phyloP scores from a whole-genome alignment of 2,888 invertebrate genomes.

The Alsophila aescularia region DNA sequence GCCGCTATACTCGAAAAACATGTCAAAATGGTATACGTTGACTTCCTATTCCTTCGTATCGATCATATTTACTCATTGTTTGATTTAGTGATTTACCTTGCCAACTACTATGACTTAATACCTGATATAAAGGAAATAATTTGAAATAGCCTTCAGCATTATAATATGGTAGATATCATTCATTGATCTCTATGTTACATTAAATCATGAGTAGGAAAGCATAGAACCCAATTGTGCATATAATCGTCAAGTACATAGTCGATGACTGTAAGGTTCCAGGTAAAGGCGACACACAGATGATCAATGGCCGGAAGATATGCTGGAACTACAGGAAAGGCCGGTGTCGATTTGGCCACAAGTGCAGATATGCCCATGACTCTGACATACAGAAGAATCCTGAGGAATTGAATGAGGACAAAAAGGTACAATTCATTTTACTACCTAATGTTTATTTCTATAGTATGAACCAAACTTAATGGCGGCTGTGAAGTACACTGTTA shows the following conservation, averaged over 20 bases:
- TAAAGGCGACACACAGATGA: constrained; percentile 89
- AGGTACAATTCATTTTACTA: constrained; percentile 50
- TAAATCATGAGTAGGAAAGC: constrained; percentile 41
- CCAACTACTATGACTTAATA: too few relatives aligned
- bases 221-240: constrained; percentile 67
- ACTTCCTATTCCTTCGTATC: constrained; percentile 64
- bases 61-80: not conserved
- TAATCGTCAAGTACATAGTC: constrained; percentile 85
- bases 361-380: constrained; percentile 95
- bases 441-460: too few relatives aligned
- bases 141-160: too few relatives aligned
- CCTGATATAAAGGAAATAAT: too few relatives aligned
- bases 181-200: not conserved
- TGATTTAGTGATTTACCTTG: not conserved
- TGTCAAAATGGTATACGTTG: constrained; percentile 93
- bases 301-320: constrained; percentile 95
- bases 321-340: constrained; percentile 96
- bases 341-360: constrained; percentile 96
- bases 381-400: constrained; percentile 88
- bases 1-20: constrained; percentile 94
- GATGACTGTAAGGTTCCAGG: constrained; percentile 85
- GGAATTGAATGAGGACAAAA: constrained; percentile 84
- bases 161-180: not conserved
- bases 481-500: too few relatives aligned
- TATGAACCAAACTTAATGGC: too few relatives aligned